These are phyloP conservation scores for Drosophila prolongata DNA, from an alignment of 2,888 invertebrate genomes.

Conservation along the genomic window DNA sequence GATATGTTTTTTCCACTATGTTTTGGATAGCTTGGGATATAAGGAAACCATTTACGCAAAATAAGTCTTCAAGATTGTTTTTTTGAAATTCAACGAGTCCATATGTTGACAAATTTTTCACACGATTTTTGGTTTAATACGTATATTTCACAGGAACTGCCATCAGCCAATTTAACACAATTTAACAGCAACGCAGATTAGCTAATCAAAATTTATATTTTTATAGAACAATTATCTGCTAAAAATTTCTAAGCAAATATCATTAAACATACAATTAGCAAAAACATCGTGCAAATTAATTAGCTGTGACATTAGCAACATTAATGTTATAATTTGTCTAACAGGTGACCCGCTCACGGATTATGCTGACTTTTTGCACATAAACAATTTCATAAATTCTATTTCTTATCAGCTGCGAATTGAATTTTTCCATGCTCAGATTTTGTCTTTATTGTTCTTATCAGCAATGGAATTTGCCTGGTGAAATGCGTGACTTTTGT, in stretches of 20 bases:
- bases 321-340: neutral
- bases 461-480: neutral
- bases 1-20: no score
- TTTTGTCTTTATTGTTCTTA: slow-evolving; percentile 9
- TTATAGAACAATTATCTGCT: no score
- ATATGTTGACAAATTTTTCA: no score
- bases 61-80: no score
- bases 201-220: no score
- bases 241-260: neutral
- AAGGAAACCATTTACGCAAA: neutral
- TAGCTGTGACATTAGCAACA: neutral
- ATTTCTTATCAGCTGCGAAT: slow-evolving; percentile 8
- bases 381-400: slow-evolving; percentile 2
- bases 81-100: no score
- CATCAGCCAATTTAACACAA: no score
- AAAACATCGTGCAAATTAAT: slow-evolving; percentile 4
- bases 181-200: no score
- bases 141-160: no score
- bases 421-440: slow-evolving; percentile 17
- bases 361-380: slow-evolving; percentile 5
- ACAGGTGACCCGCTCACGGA: neutral
- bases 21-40: no score
- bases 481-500: slow-evolving; percentile 2
- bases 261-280: slow-evolving; percentile 5
- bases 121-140: no score